phyloP scores from a whole-genome alignment of 2,113 vertebrate genomes.

The Callithrix jacchus region DNA sequence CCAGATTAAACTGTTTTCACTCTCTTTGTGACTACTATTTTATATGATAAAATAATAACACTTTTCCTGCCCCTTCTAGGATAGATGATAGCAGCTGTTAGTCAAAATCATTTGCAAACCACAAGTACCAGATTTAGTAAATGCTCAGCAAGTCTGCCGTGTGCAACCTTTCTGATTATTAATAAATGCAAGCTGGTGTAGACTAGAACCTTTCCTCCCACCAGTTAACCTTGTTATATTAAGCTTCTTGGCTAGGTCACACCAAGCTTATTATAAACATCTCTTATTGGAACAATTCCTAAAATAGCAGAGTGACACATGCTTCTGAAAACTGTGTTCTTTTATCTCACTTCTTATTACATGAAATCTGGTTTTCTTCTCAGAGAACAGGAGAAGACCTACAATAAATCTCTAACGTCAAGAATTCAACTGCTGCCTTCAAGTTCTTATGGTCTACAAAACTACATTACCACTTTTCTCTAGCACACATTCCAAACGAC shows the following conservation, averaged over 20 bases:
- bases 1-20: neutral
- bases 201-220: neutral
- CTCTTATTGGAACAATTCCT: constrained; percentile 11
- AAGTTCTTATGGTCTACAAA: neutral
- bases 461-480: neutral
- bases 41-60: constrained; percentile 11
- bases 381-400: neutral
- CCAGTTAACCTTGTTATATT: neutral
- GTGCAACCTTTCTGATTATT: neutral
- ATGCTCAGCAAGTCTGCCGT: neutral
- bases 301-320: constrained; percentile 36
- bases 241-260: neutral
- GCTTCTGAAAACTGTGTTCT: neutral
- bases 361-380: constrained; percentile 28
- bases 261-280: neutral
- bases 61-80: neutral
- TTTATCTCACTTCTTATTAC: constrained; percentile 37
- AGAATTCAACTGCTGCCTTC: neutral
- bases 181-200: neutral
- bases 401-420: neutral
- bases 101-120: constrained; percentile 20
- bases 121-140: neutral
- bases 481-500: neutral
- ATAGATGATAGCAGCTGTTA: neutral
- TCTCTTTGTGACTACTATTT: constrained; percentile 7